A percentile compares a stretch with the other conserved stretches of the same genome.
phyloP scores from a whole-genome alignment of 2,797 vertebrate species.

The Pangasius macronema region DNA sequence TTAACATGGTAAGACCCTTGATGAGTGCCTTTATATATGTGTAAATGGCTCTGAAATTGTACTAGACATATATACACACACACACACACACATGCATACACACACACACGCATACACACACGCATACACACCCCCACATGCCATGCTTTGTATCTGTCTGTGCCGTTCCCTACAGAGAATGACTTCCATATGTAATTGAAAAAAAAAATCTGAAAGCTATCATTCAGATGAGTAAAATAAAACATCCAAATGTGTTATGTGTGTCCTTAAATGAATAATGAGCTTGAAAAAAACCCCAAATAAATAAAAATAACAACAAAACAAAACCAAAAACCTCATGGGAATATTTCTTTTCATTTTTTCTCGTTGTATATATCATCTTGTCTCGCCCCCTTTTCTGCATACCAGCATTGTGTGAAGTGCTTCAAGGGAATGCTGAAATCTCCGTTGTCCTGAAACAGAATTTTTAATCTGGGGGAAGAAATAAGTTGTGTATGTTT shows the following conservation, averaged over 20 bases:
- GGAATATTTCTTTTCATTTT: constrained; percentile 28
- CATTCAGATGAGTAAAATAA: constrained; percentile 54
- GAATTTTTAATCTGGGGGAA: constrained; percentile 84
- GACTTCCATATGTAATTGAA: constrained; percentile 54
- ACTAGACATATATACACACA: neutral
- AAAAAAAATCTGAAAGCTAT: constrained; percentile 25
- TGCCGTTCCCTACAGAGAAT: constrained; percentile 42
- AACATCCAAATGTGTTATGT: constrained; percentile 34
- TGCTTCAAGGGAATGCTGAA: constrained; percentile 75
- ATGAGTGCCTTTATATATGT: constrained; percentile 40
- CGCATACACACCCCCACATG: constrained; percentile 13
- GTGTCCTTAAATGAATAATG: constrained; percentile 48
- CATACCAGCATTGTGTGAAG: constrained; percentile 58
- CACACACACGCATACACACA: neutral
- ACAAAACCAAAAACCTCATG: constrained; percentile 34
- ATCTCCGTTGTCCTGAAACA: constrained; percentile 83
- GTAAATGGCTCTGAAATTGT: constrained; percentile 42
- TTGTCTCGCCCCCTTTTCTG: neutral
- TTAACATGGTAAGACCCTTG: constrained; percentile 55
- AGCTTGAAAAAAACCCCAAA: constrained; percentile 32
- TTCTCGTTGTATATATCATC: constrained; percentile 2
- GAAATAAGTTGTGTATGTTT: constrained; percentile 75
- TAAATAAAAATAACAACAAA: constrained; percentile 22
- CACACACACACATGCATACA: neutral
- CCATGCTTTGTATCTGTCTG: constrained; percentile 22